phyloP scores from a whole-genome alignment of 2,888 invertebrate species.

The Callimorpha dominula region DNA sequence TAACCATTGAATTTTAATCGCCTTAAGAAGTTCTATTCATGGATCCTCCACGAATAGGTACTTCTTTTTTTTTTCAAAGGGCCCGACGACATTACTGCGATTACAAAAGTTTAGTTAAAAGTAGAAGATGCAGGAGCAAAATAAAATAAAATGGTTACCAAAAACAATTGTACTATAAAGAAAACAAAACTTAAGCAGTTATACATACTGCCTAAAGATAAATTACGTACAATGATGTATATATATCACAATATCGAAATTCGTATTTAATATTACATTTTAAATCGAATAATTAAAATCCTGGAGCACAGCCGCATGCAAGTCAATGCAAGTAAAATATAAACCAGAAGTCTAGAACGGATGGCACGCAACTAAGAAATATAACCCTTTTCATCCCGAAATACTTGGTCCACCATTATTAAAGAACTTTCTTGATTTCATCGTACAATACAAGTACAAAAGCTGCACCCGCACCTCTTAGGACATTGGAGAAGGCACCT shows the following conservation, averaged over 20 bases:
- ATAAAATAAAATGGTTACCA: conserved; percentile 2
- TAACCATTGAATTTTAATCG: too few relatives aligned
- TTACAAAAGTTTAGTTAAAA: too few relatives aligned
- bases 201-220: conserved; percentile 2
- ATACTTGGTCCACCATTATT: conserved; percentile 44
- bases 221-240: conserved; percentile 11
- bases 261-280: neutral
- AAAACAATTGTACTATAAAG: conserved; percentile 17
- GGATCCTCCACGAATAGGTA: too few relatives aligned
- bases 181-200: conserved; percentile 17
- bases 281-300: neutral
- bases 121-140: too few relatives aligned
- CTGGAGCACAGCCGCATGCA: neutral
- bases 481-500: conserved; percentile 97
- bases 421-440: conserved; percentile 91
- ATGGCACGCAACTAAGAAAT: neutral
- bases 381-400: neutral
- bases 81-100: too few relatives aligned
- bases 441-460: conserved; percentile 96
- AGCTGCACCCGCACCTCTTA: conserved; percentile 97
- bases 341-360: conserved; percentile 2
- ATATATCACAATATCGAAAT: conserved; percentile 10
- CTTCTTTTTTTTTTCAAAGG: too few relatives aligned
- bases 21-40: too few relatives aligned
- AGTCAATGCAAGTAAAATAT: neutral